phyloP scores from a whole-genome alignment of 92 coral and sea anemone species.

The Plumapathes pennacea region DNA sequence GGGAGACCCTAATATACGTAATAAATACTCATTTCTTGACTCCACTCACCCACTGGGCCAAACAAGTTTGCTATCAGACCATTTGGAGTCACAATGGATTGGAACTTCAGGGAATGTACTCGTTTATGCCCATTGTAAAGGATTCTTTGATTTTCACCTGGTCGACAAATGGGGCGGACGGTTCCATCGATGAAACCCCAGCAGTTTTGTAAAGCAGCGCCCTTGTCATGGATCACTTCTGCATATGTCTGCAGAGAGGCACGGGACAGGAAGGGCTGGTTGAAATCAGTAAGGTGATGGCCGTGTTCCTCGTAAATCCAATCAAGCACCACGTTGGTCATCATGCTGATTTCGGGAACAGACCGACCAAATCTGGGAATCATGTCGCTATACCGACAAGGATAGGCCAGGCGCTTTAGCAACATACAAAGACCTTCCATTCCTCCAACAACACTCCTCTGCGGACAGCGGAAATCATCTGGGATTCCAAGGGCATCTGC shows the following conservation, averaged over 20 bases:
- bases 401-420: conserved; percentile 29
- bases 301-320: conserved; percentile 26
- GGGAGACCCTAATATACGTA: too few species aligned
- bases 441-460: conserved; percentile 6
- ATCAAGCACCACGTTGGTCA: conserved; percentile 15
- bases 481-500: conserved; percentile 28
- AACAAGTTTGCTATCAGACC: conserved; percentile 18
- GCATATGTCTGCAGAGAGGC: conserved; percentile 30
- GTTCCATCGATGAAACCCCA: conserved; percentile 23
- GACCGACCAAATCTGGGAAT: conserved; percentile 10
- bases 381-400: conserved; percentile 36
- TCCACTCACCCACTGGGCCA: conserved; percentile 26
- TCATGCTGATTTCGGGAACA: conserved; percentile 25
- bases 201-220: conserved; percentile 11
- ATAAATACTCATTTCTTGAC: too few species aligned
- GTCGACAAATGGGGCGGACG: conserved; percentile 21
- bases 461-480: conserved; percentile 10
- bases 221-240: conserved; percentile 30
- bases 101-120: conserved; percentile 18
- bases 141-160: conserved; percentile 25
- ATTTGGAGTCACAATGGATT: conserved; percentile 12
- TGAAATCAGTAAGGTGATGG: conserved; percentile 27
- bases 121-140: conserved; percentile 35
- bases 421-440: conserved; percentile 24
- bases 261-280: conserved; percentile 26